These are phyloP conservation scores for Orientallactaga sibirica DNA, from an alignment of 2,797 vertebrate genomes.

Conservation along the genomic window DNA sequence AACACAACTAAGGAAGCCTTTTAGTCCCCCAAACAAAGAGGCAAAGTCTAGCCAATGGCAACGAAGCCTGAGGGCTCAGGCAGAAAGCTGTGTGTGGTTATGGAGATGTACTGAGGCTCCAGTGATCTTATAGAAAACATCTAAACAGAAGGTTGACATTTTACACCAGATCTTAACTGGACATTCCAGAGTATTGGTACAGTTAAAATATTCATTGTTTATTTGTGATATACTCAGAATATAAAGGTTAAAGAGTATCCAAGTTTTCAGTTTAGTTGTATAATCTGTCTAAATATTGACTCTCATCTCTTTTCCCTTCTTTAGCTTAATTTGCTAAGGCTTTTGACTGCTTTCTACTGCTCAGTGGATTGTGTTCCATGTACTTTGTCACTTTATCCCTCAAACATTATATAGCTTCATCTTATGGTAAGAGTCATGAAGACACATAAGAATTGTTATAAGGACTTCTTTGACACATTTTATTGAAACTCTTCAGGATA, in stretches of 20 bases:
- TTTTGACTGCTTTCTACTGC: background rate
- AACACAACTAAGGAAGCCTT: background rate
- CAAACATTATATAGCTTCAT: background rate
- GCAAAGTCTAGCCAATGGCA: background rate
- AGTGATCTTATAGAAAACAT: slow-evolving; percentile 12
- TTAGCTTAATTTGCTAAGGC: background rate
- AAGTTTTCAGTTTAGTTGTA: slow-evolving; percentile 44
- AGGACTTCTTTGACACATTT: background rate
- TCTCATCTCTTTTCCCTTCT: background rate
- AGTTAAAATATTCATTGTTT: slow-evolving; percentile 1
- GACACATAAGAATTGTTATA: background rate
- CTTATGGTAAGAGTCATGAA: background rate
- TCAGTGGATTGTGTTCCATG: background rate
- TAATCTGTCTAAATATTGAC: background rate
- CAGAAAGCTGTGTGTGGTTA: background rate
- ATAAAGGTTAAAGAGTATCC: background rate
- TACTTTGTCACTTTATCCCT: slow-evolving; percentile 1
- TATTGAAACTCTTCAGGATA: background rate
- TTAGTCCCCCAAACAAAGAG: background rate
- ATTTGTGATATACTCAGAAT: slow-evolving; percentile 46
- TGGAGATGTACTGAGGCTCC: background rate
- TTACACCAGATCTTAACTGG: background rate
- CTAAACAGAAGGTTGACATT: background rate
- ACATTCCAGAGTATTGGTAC: background rate
- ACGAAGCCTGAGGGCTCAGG: background rate